A percentile compares a stretch with the other conserved stretches of the same genome.
Evolutionary conservation across 2,888 invertebrate species (phyloP).

Genomic region (Scaptomyza parva): DNA sequence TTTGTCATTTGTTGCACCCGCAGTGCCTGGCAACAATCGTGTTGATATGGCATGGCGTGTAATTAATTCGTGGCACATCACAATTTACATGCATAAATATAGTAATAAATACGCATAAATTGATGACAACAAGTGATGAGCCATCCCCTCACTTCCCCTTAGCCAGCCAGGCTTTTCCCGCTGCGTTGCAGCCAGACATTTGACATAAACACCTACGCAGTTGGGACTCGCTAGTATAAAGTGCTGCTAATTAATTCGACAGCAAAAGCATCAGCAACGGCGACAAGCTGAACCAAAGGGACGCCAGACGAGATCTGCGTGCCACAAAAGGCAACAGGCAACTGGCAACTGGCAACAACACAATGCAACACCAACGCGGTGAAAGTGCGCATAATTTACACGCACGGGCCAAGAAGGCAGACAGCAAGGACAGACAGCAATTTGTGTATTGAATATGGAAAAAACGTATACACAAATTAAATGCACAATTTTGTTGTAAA

Average conservation of each 20-base stretch:
- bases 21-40: conserved; percentile 67
- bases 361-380: conserved; percentile 57
- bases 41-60: conserved; percentile 68
- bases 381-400: conserved; percentile 78
- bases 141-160: neutral
- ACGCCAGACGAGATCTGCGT: conserved; percentile 17
- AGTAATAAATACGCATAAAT: conserved; percentile 68
- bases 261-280: conserved; percentile 4
- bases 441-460: conserved; percentile 2
- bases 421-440: conserved; percentile 11
- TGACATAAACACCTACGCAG: conserved; percentile 67
- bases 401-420: conserved; percentile 55
- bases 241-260: conserved; percentile 70
- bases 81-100: conserved; percentile 59
- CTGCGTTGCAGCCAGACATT: conserved; percentile 41
- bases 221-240: conserved; percentile 40
- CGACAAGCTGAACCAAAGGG: conserved; percentile 51
- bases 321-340: conserved; percentile 41
- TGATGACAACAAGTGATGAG: conserved; percentile 63
- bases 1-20: conserved; percentile 48
- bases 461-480: conserved; percentile 51
- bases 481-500: conserved; percentile 57
- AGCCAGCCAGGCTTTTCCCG: conserved; percentile 5
- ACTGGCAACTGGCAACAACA: conserved; percentile 11
- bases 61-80: conserved; percentile 68